Evolutionary conservation across 30 jellyfish, hydroid and myxozoan genomes (phyloP).

Genomic region (Morbakka virulenta): DNA sequence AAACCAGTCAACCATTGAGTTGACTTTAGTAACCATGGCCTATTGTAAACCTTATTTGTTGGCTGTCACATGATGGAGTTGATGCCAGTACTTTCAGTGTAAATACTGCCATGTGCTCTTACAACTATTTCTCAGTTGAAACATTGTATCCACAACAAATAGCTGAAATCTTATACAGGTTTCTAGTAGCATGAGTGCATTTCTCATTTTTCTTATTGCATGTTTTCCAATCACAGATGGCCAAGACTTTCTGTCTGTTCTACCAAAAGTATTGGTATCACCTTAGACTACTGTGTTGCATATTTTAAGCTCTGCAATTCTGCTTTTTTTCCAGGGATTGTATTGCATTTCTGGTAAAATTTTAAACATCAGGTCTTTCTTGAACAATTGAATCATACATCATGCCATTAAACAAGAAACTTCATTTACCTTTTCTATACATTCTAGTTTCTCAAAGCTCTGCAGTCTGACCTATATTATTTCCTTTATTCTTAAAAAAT

Average conservation of each 20-base stretch:
- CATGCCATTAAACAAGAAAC: too few relatives aligned
- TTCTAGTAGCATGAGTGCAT: slow-evolving; percentile 47
- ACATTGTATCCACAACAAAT: slow-evolving; percentile 43
- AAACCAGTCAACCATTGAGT: slow-evolving; percentile 18
- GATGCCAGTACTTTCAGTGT: slow-evolving; percentile 43
- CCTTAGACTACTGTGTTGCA: slow-evolving; percentile 24
- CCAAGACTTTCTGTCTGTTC: slow-evolving; percentile 27
- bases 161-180: slow-evolving; percentile 49
- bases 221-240: slow-evolving; percentile 57
- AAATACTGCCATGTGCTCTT: slow-evolving; percentile 57
- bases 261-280: slow-evolving; percentile 18
- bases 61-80: slow-evolving; percentile 48
- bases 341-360: too few relatives aligned
- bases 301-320: too few relatives aligned
- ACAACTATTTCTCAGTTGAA: slow-evolving; percentile 29
- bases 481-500: too few relatives aligned
- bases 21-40: too few relatives aligned
- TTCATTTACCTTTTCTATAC: too few relatives aligned
- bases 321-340: too few relatives aligned
- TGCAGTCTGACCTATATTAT: too few relatives aligned
- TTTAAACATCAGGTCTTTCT: too few relatives aligned
- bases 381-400: too few relatives aligned
- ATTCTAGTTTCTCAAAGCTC: too few relatives aligned
- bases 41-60: slow-evolving; percentile 10
- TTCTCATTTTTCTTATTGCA: slow-evolving; percentile 47